A percentile compares a stretch with the other conserved stretches of the same genome.
Conservation (phyloP, 2,888 invertebrate species). For the Bunonema sp. region DNA sequence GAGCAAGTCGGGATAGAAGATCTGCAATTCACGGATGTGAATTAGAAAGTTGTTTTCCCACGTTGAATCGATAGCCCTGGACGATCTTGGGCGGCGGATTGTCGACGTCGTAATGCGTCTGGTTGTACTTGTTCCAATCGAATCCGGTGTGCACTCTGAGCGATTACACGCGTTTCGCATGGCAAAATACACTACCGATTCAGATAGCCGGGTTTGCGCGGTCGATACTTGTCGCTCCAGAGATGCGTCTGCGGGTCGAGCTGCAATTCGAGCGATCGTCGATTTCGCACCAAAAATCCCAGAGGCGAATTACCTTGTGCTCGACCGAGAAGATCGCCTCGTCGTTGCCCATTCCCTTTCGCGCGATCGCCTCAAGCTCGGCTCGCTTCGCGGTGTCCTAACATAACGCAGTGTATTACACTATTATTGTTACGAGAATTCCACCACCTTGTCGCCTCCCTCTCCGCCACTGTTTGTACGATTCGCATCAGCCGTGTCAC, state of each 20-base stretch:
- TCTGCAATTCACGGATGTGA: constrained; percentile 48
- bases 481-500: constrained; percentile 2
- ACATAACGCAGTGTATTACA: neutral
- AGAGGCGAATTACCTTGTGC: too few species aligned
- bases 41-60: too few species aligned
- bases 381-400: constrained; percentile 47
- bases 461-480: neutral
- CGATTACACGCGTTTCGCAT: too few species aligned
- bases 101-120: constrained; percentile 99
- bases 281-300: neutral
- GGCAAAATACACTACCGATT: too few species aligned
- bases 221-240: constrained; percentile 95
- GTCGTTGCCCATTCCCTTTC: constrained; percentile 68
- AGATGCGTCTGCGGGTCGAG: constrained; percentile 59
- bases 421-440: neutral
- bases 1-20: constrained; percentile 95
- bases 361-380: constrained; percentile 64
- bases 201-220: constrained; percentile 89
- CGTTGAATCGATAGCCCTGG: constrained; percentile 97
- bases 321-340: constrained; percentile 53
- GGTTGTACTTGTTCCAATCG: constrained; percentile 99
- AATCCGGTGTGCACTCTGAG: constrained; percentile 67
- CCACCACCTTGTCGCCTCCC: neutral
- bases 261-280: neutral
- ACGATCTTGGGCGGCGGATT: constrained; percentile 99